Percentiles rank a stretch among this genome's conserved stretches.
Evolutionary conservation across 2,113 vertebrate species (phyloP).

Genomic region (Colius striatus): DNA sequence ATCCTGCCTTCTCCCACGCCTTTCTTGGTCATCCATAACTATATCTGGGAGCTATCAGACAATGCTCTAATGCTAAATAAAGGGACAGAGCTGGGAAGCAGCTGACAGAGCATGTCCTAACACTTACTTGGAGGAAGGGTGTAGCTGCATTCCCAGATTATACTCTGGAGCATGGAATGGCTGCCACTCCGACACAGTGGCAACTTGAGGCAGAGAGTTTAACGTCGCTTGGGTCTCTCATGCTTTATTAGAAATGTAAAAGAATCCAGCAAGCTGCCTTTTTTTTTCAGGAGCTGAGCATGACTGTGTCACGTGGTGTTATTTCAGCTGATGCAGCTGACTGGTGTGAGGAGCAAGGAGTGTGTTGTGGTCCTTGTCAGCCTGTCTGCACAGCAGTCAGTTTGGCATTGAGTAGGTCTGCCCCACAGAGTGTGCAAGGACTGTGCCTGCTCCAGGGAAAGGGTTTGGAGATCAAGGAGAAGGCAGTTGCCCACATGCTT

Average conservation of each 20-base stretch:
- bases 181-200: not conserved
- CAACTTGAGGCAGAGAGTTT: not conserved
- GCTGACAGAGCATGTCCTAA: slow-evolving; percentile 79
- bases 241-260: not conserved
- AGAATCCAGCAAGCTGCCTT: not conserved
- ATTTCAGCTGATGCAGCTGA: not conserved
- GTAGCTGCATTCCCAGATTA: slow-evolving; percentile 73
- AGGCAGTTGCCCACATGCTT: not conserved
- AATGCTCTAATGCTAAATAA: slow-evolving; percentile 32
- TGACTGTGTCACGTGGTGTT: not conserved
- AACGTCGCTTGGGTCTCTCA: not conserved
- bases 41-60: slow-evolving; percentile 4
- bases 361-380: fast-evolving
- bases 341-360: fast-evolving
- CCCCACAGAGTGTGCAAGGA: fast-evolving
- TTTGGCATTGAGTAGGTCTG: not conserved
- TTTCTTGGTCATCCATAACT: not conserved
- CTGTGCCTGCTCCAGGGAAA: not conserved
- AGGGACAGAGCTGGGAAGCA: slow-evolving; percentile 73
- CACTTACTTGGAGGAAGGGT: slow-evolving; percentile 71
- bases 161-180: not conserved
- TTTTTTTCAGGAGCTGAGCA: not conserved
- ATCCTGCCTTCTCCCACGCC: not conserved
- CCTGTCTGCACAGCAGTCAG: not conserved
- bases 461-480: not conserved